Percentiles rank a stretch among this genome's conserved stretches.
Conservation (phyloP, 2,113 vertebrate species). For the Mustelus asterias region DNA sequence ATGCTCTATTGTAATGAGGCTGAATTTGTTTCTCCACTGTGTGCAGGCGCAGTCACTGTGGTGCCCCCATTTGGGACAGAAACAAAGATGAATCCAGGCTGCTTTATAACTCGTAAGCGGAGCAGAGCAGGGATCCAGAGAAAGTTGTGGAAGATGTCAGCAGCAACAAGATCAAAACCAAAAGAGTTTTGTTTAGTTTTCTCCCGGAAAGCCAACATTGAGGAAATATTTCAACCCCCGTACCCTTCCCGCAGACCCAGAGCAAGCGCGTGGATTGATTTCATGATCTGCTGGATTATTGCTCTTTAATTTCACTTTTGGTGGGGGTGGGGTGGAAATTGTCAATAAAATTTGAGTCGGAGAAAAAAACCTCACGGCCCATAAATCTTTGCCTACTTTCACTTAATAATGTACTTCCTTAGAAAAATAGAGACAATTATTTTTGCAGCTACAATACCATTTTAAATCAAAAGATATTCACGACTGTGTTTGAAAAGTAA, state of each 20-base stretch:
- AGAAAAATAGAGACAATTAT: neutral
- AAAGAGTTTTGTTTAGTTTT: neutral
- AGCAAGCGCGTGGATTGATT: neutral
- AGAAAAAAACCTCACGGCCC: neutral
- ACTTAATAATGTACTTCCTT: neutral
- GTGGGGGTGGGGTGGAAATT: too few species aligned
- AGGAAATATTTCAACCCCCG: neutral
- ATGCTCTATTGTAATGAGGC: slow-evolving; percentile 60
- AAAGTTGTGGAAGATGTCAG: too few species aligned
- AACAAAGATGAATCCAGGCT: neutral
- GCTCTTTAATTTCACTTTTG: neutral
- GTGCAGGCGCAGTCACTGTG: neutral
- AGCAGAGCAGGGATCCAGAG: neutral
- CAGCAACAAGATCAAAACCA: neutral
- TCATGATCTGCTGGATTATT: neutral
- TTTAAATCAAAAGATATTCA: neutral
- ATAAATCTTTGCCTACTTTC: neutral
- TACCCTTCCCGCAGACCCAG: neutral
- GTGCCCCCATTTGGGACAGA: neutral
- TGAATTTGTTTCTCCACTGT: neutral
- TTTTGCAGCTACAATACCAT: neutral
- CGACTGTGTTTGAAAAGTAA: neutral
- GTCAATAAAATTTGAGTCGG: neutral
- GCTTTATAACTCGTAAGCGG: neutral
- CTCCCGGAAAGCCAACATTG: neutral